Evolutionary conservation across 2,797 vertebrate genomes (phyloP).

Genomic region (Setipinna tenuifilis): DNA sequence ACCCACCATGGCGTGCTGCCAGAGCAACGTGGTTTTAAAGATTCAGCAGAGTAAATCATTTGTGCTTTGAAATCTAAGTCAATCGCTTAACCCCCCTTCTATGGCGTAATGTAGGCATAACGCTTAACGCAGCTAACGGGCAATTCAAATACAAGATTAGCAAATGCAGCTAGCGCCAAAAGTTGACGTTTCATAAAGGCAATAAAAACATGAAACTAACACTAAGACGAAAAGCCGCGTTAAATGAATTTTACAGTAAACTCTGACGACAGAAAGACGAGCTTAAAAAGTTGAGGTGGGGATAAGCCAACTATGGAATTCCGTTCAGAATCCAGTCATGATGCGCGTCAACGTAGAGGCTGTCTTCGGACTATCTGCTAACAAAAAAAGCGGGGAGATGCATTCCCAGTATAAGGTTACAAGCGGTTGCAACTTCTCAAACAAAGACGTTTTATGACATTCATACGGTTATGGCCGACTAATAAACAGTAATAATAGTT

Average conservation of each 20-base stretch:
- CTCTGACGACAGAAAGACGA: background rate
- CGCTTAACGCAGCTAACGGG: background rate
- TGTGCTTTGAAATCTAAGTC: no score
- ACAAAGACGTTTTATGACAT: background rate
- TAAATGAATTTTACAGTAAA: background rate
- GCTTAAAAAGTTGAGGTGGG: background rate
- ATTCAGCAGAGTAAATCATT: no score
- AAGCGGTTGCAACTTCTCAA: background rate
- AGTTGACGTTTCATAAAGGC: background rate
- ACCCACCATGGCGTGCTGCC: no score
- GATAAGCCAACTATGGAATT: background rate
- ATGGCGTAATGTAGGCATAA: no score
- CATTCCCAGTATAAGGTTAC: slow-evolving; percentile 12
- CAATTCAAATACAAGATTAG: background rate
- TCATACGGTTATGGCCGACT: background rate
- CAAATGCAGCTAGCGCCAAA: slow-evolving; percentile 11
- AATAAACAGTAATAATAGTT: background rate
- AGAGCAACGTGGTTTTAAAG: no score
- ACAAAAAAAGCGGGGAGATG: slow-evolving; percentile 28
- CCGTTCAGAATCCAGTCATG: background rate
- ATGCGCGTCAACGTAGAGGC: background rate
- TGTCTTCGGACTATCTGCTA: slow-evolving; percentile 1
- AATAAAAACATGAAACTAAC: background rate
- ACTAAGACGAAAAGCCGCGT: background rate
- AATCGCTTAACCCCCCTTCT: no score